These are phyloP conservation scores for Setipinna tenuifilis DNA, from an alignment of 2,797 vertebrate genomes.

Conservation along the genomic window DNA sequence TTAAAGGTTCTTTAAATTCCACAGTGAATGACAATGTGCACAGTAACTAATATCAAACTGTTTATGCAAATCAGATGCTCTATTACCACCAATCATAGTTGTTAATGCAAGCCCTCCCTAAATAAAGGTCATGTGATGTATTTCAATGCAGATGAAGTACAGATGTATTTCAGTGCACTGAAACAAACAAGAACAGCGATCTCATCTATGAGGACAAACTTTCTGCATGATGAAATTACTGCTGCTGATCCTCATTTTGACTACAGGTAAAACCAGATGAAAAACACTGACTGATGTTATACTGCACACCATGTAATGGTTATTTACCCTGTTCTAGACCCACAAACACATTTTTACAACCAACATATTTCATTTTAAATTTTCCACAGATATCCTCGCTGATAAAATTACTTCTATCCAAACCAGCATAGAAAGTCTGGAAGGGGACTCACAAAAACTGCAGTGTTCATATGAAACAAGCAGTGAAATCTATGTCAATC, in stretches of 20 bases:
- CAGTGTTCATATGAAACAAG: neutral
- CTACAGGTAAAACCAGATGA: constrained; percentile 26
- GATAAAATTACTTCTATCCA: neutral
- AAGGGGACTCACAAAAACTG: neutral
- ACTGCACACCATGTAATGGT: too few species aligned
- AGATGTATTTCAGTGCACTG: neutral
- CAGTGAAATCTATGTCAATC: neutral
- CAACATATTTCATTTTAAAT: neutral
- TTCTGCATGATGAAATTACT: constrained; percentile 20
- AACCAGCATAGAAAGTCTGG: neutral
- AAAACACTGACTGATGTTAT: too few species aligned
- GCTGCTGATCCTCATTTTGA: constrained; percentile 11
- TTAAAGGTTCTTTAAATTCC: too few species aligned
- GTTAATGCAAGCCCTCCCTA: neutral
- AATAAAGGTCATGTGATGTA: neutral
- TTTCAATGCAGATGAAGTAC: neutral
- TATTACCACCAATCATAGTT: neutral
- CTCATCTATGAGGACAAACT: too few species aligned
- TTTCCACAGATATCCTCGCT: neutral
- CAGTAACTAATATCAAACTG: too few species aligned
- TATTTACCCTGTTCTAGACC: too few species aligned
- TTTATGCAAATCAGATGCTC: neutral
- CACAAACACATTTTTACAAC: too few species aligned
- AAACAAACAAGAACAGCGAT: too few species aligned
- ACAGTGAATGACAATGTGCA: too few species aligned